These are phyloP conservation scores for Venustaconcha ellipsiformis DNA, from an alignment of 1,140 invertebrate species.

Conservation along the genomic window DNA sequence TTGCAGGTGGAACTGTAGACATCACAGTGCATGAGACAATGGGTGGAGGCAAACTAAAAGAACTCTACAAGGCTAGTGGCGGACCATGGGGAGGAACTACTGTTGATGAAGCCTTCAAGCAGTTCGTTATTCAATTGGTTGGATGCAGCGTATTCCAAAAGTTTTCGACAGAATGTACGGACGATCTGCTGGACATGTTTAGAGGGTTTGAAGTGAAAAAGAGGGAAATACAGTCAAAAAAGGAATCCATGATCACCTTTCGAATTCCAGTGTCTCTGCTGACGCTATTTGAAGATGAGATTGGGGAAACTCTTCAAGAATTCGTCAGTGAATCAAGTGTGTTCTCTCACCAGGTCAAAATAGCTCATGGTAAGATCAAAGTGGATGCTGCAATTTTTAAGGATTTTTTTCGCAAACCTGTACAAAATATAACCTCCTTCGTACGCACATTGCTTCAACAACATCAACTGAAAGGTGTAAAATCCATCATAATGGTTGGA, in stretches of 20 bases:
- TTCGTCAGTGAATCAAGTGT: not conserved
- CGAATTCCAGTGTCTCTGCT: slow-evolving; percentile 11
- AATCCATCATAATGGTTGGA: slow-evolving; percentile 27
- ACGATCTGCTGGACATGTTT: slow-evolving; percentile 24
- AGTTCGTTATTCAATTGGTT: slow-evolving; percentile 26
- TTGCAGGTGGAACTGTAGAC: slow-evolving; percentile 36
- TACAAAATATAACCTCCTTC: slow-evolving; percentile 3
- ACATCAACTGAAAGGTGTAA: slow-evolving; percentile 2
- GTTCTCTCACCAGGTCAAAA: slow-evolving; percentile 2
- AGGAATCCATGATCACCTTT: slow-evolving; percentile 7
- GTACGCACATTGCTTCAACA: slow-evolving; percentile 1
- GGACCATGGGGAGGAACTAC: slow-evolving; percentile 37
- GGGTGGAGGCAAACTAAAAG: slow-evolving; percentile 19
- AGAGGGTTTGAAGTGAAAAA: slow-evolving; percentile 30
- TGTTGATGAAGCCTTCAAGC: slow-evolving; percentile 20
- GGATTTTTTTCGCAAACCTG: slow-evolving; percentile 12
- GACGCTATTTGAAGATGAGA: not conserved
- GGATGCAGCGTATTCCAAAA: slow-evolving; percentile 7
- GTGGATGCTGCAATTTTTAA: slow-evolving; percentile 11
- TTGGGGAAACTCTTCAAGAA: slow-evolving; percentile 1
- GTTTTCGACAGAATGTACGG: slow-evolving; percentile 13
- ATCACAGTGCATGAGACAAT: slow-evolving; percentile 30
- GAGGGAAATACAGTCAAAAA: slow-evolving; percentile 2
- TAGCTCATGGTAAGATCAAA: slow-evolving; percentile 20
- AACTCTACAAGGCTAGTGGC: slow-evolving; percentile 23